phyloP scores from a whole-genome alignment of 2,888 invertebrate species.

The Trimorus sp. region DNA sequence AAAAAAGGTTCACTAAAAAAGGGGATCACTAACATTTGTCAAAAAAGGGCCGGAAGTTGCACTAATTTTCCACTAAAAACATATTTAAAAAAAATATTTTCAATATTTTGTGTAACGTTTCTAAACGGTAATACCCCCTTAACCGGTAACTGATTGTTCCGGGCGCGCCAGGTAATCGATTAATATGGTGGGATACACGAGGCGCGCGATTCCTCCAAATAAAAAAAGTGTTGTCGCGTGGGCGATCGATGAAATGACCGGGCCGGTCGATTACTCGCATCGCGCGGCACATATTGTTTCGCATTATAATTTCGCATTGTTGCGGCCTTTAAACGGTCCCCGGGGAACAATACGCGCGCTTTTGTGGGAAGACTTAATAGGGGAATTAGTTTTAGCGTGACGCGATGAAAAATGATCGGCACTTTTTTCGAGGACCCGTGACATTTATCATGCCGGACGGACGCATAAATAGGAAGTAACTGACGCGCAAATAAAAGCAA shows the following conservation, averaged over 20 bases:
- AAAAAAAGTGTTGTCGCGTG: conserved; percentile 43
- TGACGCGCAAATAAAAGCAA: not conserved
- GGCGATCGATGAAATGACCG: conserved; percentile 59
- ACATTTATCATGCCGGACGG: conserved; percentile 20
- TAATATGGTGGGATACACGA: conserved; percentile 60
- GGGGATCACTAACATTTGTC: no score
- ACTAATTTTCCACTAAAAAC: no score
- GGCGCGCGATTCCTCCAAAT: conserved; percentile 29
- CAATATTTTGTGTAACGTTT: no score
- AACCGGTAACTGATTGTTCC: conserved; percentile 57
- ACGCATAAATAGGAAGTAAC: conserved; percentile 18
- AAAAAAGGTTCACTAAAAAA: no score
- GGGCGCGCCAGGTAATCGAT: conserved; percentile 51
- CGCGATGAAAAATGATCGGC: conserved; percentile 35
- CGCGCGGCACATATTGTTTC: conserved; percentile 21
- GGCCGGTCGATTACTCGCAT: conserved; percentile 25
- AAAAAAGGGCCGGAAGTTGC: no score
- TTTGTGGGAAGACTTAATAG: conserved; percentile 43
- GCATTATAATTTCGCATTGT: conserved; percentile 53
- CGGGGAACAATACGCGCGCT: conserved; percentile 4
- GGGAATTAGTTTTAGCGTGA: conserved; percentile 32
- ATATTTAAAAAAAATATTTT: no score
- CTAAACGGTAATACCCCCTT: not conserved
- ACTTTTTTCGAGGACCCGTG: conserved; percentile 18
- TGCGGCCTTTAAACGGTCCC: not conserved